Evolutionary conservation across 2,113 vertebrate genomes (phyloP).

Genomic region (Plectropomus leopardus): DNA sequence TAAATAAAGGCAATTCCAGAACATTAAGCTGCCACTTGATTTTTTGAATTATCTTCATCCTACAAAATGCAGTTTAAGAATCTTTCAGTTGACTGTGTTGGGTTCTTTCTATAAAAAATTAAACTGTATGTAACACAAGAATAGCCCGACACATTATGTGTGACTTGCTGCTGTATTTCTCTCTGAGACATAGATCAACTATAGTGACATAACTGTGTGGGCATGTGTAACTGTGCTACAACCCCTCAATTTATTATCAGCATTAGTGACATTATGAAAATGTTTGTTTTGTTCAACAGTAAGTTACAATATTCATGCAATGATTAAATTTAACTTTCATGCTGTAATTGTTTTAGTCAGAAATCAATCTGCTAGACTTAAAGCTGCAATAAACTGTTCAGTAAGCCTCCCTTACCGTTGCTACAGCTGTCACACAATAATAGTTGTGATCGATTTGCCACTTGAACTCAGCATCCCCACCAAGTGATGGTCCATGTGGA

Average conservation of each 20-base stretch:
- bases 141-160: not conserved
- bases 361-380: not conserved
- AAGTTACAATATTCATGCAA: not conserved
- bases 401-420: not conserved
- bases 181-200: not conserved
- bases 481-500: too few species aligned
- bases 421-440: too few species aligned
- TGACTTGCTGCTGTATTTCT: not conserved
- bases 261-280: not conserved
- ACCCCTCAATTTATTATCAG: not conserved
- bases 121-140: not conserved
- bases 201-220: not conserved
- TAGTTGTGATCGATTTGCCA: too few species aligned
- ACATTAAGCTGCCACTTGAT: conserved; percentile 6
- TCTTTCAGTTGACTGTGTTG: not conserved
- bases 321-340: not conserved
- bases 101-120: not conserved
- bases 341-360: not conserved
- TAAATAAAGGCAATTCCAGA: conserved; percentile 23
- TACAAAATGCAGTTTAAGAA: conserved; percentile 28
- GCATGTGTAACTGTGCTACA: not conserved
- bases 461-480: too few species aligned
- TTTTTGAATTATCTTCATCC: conserved; percentile 38
- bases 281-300: not conserved
- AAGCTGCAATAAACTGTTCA: not conserved